Percentiles rank a stretch among this genome's conserved stretches.
These are phyloP conservation scores for Lycopodina hypogea DNA, from an alignment of 37 sponge, comb jelly and placozoan genomes.

Conservation along the genomic window DNA sequence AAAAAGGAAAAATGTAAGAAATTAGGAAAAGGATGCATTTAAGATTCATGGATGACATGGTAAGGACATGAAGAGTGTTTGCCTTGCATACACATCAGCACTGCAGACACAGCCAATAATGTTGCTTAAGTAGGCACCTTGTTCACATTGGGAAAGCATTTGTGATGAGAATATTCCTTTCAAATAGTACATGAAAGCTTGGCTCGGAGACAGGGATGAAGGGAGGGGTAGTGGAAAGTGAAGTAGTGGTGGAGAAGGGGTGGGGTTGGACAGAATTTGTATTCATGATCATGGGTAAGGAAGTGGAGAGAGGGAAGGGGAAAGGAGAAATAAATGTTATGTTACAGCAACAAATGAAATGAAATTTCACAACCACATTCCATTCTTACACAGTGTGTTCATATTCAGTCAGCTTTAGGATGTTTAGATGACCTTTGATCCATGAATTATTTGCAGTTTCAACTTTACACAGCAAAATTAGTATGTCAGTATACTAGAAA, in stretches of 20 bases:
- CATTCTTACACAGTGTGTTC: conserved; percentile 68
- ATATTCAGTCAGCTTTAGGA: conserved; percentile 29
- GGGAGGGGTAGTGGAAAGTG: too few species aligned
- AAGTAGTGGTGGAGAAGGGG: too few species aligned
- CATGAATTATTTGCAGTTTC: conserved; percentile 35
- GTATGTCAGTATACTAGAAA: neutral
- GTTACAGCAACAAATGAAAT: too few species aligned
- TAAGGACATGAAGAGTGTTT: neutral
- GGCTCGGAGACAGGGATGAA: neutral
- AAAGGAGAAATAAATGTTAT: too few species aligned
- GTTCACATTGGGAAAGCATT: conserved; percentile 99
- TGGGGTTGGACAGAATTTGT: too few species aligned
- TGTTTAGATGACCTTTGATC: conserved; percentile 22
- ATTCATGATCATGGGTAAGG: too few species aligned
- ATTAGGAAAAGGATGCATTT: neutral
- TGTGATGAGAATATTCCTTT: conserved; percentile 92
- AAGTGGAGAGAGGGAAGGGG: too few species aligned
- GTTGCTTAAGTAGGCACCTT: conserved; percentile 98
- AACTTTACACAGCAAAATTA: conserved; percentile 29
- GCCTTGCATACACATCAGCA: conserved; percentile 93
- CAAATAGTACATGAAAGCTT: conserved; percentile 71
- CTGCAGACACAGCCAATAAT: conserved; percentile 98
- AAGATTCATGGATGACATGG: neutral
- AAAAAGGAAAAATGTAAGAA: neutral
- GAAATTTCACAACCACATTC: too few species aligned